Evolutionary conservation across 2,113 vertebrate species (phyloP).

Genomic region (Lichenostomus cassidix): DNA sequence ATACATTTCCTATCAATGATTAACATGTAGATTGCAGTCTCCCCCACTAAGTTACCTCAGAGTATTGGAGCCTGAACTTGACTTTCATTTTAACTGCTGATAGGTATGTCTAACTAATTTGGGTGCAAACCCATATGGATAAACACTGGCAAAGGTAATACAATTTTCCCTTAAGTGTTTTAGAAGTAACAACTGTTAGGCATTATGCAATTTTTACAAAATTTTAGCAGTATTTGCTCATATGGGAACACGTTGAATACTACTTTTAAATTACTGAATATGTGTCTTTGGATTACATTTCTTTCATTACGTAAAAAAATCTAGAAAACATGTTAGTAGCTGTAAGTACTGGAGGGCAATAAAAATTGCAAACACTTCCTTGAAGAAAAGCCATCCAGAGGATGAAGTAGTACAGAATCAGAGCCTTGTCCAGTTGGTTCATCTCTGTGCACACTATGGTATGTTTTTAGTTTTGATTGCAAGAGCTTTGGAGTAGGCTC

Average conservation of each 20-base stretch:
- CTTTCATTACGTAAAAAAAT: background rate
- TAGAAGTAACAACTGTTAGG: background rate
- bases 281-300: background rate
- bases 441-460: background rate
- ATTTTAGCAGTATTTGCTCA: background rate
- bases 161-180: background rate
- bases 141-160: background rate
- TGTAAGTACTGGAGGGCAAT: background rate
- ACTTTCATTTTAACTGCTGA: background rate
- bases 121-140: background rate
- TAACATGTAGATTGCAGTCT: background rate
- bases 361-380: background rate
- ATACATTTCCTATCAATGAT: background rate
- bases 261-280: background rate
- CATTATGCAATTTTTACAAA: background rate
- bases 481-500: background rate
- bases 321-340: background rate
- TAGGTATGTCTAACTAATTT: background rate
- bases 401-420: background rate
- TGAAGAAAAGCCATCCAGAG: background rate
- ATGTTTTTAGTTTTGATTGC: background rate
- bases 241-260: background rate
- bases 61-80: background rate
- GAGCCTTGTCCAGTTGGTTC: background rate
- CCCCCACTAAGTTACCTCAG: background rate